These are phyloP conservation scores for Tenualosa ilisha DNA, from an alignment of 2,797 vertebrate genomes.

Conservation along the genomic window DNA sequence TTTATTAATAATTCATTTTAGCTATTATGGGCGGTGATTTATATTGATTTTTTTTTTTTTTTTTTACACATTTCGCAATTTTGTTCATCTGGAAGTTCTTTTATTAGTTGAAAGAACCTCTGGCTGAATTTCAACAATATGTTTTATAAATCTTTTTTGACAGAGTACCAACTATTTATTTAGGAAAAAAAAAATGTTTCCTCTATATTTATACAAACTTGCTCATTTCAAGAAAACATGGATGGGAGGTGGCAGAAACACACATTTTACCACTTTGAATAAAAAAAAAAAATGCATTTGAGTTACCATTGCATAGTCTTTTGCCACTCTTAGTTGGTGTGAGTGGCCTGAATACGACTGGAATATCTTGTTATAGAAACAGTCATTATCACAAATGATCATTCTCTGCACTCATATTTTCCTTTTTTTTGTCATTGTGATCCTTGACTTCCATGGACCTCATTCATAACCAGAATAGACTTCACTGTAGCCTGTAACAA, in stretches of 20 bases:
- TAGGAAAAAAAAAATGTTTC: constrained; percentile 37
- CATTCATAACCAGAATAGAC: neutral
- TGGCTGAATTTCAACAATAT: neutral
- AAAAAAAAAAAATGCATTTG: neutral
- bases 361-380: neutral
- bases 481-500: neutral
- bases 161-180: constrained; percentile 35
- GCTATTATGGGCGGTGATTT: neutral
- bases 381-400: neutral
- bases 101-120: neutral
- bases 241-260: neutral
- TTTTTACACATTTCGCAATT: neutral
- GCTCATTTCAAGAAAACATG: neutral
- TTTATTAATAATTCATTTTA: constrained; percentile 15
- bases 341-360: neutral
- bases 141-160: constrained; percentile 13
- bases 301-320: neutral
- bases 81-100: neutral
- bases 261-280: neutral
- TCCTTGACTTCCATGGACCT: neutral
- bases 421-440: neutral
- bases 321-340: neutral
- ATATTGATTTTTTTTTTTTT: constrained; percentile 18
- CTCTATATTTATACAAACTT: constrained; percentile 6
- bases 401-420: neutral